Evolutionary conservation across 2,113 vertebrate species (phyloP), one percentile per base, ranked within the genome.

Genomic region (Cheirogaleus medius): DNA sequence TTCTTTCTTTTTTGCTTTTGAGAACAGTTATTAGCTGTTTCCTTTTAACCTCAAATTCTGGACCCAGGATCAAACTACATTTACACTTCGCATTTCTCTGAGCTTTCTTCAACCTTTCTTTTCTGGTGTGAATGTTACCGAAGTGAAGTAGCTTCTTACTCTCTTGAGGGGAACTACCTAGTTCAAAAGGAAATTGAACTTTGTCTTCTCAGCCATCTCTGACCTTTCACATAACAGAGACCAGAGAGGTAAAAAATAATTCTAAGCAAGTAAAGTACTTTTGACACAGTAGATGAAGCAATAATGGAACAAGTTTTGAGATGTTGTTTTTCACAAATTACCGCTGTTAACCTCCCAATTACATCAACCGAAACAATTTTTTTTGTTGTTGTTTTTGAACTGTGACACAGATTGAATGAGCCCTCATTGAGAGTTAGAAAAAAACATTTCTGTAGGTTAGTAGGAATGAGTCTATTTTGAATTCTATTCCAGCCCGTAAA

Each of bases 301-400:
- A 39, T 77, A 94, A 95, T 97, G 83, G 85, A 56, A 71, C 89
- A 95, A 92, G 32, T 86, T 96, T 60, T 89, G 56, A 97, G 96
- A 93, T 94, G 69, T 91, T 56, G 39, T 87, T 97, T 97, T 95
- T 90, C 7, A 17, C 0, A 5, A 77, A 93, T 95, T 97, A 87
- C 73, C 27, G 9, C 64, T 84, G 60, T 83, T 90, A 97, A 94
- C 68, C 56, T 96, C 34, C 1, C 0, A 87, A 90, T 90, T 77
- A 90, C 10, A 66, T 95, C 93, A 97, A 80, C 71, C 0, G 32
- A 95, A 68, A 94, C 42, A 92, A 84, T 71, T 94, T n/a, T 86
- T 42, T 39, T 94, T n/a, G 80, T 42, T 81, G 87, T 94, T 90
- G 32, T 83, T 81, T 95, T 86, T 97, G 89, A 82, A 78, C 87